Evolutionary conservation across 2,113 vertebrate species (phyloP), one percentile per base, ranked within the genome.

Genomic region (Carettochelys insculpta): DNA sequence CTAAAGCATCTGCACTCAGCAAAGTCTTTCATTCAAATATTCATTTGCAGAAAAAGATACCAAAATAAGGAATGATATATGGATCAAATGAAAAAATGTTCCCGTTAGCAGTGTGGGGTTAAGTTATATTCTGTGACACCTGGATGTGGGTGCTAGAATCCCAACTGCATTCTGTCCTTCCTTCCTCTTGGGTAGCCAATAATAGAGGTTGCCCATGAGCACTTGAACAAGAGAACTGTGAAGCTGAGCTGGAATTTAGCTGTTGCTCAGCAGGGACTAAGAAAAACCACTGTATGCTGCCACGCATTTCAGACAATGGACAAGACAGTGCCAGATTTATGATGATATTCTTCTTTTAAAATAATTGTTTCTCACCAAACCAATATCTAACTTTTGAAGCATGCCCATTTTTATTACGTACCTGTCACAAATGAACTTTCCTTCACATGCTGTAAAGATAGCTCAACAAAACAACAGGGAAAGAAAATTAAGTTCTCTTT

Each of bases 351-450:
- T 77, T 58, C 78, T 83, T 0, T 45, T 77, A 51, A 87, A 87
- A 94, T 89, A 92, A 81, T 85, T 90, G 80, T 48, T 92, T 93
- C 77, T 93, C 92, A 91, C 83, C 91, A 41, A 92, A 80, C 65
- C 90, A 95, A 93, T 86, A 91, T 34, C 25, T 24, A 94, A 93
- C 88, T 94, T 93, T 85, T 84, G 91, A 92, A 95, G 88, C 89
- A 95, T 86, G 92, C 51, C 88, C 81, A 77, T 95, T 94, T 92
- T 89, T 77, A 53, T 94, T 82, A 90, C 73, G 48, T 45, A 20
- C 48, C 22, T 93, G 89, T 86, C 80, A 88, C 80, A 93, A 83
- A 93, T 77, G 83, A 84, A 65, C 56, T 94, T 0, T 0, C 84
- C 83, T 81, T 77, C 77, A 83, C 86, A 50, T 2, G 5, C 73